Conservation (phyloP, 2,113 vertebrate species). For the Melanostigma gelatinosum region DNA sequence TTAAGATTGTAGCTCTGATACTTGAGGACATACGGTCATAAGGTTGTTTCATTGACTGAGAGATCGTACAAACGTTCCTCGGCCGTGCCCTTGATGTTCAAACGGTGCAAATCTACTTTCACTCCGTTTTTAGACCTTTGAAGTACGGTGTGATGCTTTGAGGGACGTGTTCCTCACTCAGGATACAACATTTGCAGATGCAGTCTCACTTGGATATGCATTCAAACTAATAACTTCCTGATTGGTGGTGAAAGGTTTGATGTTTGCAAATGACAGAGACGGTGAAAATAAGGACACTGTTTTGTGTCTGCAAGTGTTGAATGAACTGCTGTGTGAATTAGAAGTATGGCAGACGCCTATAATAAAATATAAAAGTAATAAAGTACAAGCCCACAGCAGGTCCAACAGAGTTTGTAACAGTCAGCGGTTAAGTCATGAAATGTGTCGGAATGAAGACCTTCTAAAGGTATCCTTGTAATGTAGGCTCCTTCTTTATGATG, state of each 20-base stretch:
- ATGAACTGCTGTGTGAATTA: background rate
- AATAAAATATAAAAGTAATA: background rate
- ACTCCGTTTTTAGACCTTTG: background rate
- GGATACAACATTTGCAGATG: background rate
- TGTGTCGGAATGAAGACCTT: background rate
- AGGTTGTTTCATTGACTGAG: background rate
- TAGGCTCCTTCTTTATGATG: background rate
- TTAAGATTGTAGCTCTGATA: background rate
- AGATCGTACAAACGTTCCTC: background rate
- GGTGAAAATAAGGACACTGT: background rate
- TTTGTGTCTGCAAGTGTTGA: background rate
- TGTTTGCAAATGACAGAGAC: background rate
- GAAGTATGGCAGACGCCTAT: background rate
- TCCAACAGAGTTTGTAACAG: background rate
- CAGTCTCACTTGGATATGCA: background rate
- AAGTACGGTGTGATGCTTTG: background rate
- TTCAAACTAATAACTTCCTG: background rate
- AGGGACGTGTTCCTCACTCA: background rate
- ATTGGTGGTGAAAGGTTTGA: background rate
- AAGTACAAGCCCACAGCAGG: background rate
- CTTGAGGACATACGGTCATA: background rate
- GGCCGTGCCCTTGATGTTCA: background rate
- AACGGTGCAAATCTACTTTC: background rate
- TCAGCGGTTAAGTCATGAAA: background rate
- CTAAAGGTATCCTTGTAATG: background rate